These are phyloP conservation scores for Cremastobaeus sp. DNA, from an alignment of 2,888 invertebrate genomes.

Conservation along the genomic window DNA sequence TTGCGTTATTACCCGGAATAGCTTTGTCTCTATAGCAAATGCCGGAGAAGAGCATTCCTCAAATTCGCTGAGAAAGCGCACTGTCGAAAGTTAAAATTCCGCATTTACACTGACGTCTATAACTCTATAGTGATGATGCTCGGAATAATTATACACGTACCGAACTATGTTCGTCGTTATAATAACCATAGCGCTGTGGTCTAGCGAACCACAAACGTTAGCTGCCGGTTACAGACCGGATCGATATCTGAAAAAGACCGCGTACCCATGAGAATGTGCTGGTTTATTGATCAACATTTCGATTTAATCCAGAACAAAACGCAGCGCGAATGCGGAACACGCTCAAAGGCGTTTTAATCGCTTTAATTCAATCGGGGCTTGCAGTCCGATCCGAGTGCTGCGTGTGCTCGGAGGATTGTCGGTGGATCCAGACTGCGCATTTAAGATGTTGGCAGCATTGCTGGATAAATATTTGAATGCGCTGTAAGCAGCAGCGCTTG, in stretches of 20 bases:
- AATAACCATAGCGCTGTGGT: slow-evolving; percentile 30
- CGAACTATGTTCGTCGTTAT: slow-evolving; percentile 15
- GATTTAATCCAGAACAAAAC: too few relatives aligned
- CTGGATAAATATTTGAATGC: slow-evolving; percentile 17
- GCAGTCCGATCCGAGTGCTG: not conserved
- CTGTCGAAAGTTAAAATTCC: slow-evolving; percentile 11
- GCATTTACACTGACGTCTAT: too few relatives aligned
- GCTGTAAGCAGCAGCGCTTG: slow-evolving; percentile 2
- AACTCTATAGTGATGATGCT: slow-evolving; percentile 1
- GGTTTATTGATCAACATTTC: slow-evolving; percentile 19
- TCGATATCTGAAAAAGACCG: slow-evolving; percentile 35
- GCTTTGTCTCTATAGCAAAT: too few relatives aligned
- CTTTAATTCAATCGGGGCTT: too few relatives aligned
- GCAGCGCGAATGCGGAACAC: not conserved
- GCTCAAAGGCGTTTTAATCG: too few relatives aligned
- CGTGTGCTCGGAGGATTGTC: not conserved
- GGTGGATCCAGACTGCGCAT: not conserved
- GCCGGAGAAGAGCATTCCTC: too few relatives aligned
- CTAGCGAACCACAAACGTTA: slow-evolving; percentile 36
- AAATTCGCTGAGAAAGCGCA: not conserved
- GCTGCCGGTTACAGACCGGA: slow-evolving; percentile 29
- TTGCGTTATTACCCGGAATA: too few relatives aligned
- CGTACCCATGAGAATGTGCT: slow-evolving; percentile 27
- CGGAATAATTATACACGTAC: slow-evolving; percentile 22
- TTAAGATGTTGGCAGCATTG: not conserved